Conservation (phyloP, 2,797 vertebrate species). For the Phrynocephalus guinanensis region DNA sequence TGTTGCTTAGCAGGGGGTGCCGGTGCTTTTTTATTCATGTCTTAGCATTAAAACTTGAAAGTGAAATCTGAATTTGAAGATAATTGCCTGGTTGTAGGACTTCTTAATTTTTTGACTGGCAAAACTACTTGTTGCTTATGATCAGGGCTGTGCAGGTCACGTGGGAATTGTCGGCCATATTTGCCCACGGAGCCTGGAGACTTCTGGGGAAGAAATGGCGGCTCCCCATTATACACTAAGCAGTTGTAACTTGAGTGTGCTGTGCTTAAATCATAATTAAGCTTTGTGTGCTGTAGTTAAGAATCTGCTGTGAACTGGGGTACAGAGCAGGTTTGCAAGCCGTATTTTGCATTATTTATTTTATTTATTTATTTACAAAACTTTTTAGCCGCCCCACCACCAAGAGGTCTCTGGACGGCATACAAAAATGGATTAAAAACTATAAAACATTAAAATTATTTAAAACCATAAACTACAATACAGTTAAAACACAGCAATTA, state of each 20-base stretch:
- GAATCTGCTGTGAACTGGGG: neutral
- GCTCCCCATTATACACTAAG: neutral
- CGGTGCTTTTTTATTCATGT: conserved; percentile 51
- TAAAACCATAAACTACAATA: too few species aligned
- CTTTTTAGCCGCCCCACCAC: too few species aligned
- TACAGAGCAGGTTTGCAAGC: neutral
- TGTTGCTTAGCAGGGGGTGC: conserved; percentile 28
- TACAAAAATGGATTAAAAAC: too few species aligned
- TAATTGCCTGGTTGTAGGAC: conserved; percentile 71
- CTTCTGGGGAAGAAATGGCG: conserved; percentile 19
- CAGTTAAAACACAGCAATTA: too few species aligned
- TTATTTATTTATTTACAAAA: too few species aligned
- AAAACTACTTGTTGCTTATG: conserved; percentile 34
- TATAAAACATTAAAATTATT: too few species aligned
- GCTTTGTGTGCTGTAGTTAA: neutral
- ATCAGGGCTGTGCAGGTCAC: neutral
- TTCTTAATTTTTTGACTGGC: conserved; percentile 49
- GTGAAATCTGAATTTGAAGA: conserved; percentile 71
- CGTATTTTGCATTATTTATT: neutral
- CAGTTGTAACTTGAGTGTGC: too few species aligned
- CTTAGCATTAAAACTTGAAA: conserved; percentile 74
- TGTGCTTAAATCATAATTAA: neutral
- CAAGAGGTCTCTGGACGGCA: too few species aligned
- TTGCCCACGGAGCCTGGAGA: conserved; percentile 53
- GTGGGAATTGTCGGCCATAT: conserved; percentile 47